Percentiles rank a stretch among this genome's conserved stretches.
Conservation (phyloP, 2,113 vertebrate species). For the Trematomus loennbergii region DNA sequence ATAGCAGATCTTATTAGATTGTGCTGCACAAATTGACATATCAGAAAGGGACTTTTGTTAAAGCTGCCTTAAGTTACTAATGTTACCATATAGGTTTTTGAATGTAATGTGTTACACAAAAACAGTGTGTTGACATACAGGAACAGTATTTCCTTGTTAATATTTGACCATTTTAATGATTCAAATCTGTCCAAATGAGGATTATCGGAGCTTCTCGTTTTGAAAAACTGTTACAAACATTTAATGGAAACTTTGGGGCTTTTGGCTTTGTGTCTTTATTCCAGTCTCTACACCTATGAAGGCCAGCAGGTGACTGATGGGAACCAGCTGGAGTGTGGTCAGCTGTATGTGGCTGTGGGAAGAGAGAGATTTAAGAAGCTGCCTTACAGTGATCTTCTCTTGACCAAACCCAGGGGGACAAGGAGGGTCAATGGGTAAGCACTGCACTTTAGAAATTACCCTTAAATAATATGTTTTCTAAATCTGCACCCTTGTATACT, state of each 20-base stretch:
- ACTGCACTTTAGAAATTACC: background rate
- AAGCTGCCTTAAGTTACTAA: background rate
- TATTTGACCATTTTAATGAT: background rate
- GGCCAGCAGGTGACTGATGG: constrained; percentile 89
- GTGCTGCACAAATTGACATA: background rate
- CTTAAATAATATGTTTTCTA: too few relatives aligned
- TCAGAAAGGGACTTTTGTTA: background rate
- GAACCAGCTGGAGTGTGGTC: constrained; percentile 90
- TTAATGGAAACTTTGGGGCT: background rate
- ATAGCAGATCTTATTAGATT: background rate
- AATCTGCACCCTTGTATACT: too few relatives aligned
- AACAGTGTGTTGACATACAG: background rate
- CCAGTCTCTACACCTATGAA: constrained; percentile 91
- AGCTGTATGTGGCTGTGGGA: constrained; percentile 96
- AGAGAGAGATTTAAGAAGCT: constrained; percentile 95
- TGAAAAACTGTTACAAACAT: background rate
- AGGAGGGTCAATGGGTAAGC: constrained; percentile 88
- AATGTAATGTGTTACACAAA: background rate
- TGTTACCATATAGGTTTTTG: background rate
- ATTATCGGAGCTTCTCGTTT: background rate
- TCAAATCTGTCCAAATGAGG: background rate
- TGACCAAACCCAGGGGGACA: constrained; percentile 84
- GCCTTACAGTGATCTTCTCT: constrained; percentile 90
- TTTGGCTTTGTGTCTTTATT: constrained; percentile 18
- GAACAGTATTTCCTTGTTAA: background rate